phyloP scores from a whole-genome alignment of 2,113 vertebrate species.

The Odobenus rosmarus region DNA sequence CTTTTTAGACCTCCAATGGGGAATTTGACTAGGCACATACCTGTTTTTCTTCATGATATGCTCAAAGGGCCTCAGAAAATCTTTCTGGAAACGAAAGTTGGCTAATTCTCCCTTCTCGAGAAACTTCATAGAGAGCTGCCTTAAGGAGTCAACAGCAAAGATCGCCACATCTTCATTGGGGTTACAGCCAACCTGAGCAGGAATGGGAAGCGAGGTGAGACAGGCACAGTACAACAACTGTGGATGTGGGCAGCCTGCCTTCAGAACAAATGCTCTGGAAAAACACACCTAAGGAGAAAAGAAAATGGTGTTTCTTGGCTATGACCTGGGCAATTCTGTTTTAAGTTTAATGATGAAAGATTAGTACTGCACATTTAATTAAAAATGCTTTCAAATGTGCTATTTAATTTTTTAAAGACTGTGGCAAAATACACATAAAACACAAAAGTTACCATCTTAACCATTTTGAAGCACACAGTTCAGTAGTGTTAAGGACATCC shows the following conservation, averaged over 20 bases:
- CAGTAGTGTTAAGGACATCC: neutral
- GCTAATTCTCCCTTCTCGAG: constrained; percentile 98
- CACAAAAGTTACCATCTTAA: neutral
- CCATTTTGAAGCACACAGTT: neutral
- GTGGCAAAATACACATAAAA: neutral
- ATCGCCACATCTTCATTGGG: constrained; percentile 99
- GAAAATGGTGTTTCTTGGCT: neutral
- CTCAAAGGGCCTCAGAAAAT: constrained; percentile 97
- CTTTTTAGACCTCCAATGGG: neutral
- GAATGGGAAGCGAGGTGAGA: constrained; percentile 12
- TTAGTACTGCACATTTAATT: neutral
- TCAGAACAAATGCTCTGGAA: neutral
- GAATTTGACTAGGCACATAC: constrained; percentile 79
- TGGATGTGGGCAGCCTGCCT: neutral
- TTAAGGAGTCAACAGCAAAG: constrained; percentile 97
- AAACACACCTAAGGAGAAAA: neutral
- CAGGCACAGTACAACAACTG: neutral
- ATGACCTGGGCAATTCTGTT: neutral
- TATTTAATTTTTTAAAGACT: neutral
- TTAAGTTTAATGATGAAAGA: neutral
- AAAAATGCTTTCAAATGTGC: constrained; percentile 12
- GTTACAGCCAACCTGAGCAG: constrained; percentile 95
- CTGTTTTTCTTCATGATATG: constrained; percentile 99
- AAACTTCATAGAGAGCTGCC: constrained; percentile 99
- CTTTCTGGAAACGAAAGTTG: constrained; percentile 99